These are phyloP conservation scores for Pterocles burchelli DNA, from an alignment of 2,113 vertebrate species.

Conservation along the genomic window DNA sequence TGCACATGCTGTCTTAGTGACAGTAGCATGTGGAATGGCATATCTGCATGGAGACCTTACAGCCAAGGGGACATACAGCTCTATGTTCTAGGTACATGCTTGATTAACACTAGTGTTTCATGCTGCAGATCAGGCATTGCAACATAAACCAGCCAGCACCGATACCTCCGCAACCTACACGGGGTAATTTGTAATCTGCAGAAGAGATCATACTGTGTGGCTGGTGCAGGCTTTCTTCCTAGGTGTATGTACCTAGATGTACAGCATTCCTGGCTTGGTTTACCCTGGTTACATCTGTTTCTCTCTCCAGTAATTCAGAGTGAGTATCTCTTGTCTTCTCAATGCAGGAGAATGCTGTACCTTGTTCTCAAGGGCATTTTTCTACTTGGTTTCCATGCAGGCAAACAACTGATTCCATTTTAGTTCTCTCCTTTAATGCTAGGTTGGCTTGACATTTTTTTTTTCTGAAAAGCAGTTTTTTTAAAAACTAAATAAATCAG, in stretches of 20 bases:
- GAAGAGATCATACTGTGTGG: background rate
- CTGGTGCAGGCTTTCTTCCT: conserved; percentile 6
- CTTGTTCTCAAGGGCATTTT: background rate
- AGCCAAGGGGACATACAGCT: background rate
- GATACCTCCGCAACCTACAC: background rate
- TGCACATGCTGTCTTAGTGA: background rate
- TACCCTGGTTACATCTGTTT: background rate
- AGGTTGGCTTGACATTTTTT: background rate
- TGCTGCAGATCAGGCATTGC: conserved; percentile 32
- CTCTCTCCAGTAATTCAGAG: background rate
- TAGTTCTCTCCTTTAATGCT: background rate
- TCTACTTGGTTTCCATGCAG: background rate
- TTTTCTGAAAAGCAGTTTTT: background rate
- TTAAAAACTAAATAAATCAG: background rate
- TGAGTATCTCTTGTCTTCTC: background rate
- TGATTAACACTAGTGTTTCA: conserved; percentile 47
- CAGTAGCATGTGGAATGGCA: conserved; percentile 19
- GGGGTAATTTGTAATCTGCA: conserved; percentile 43
- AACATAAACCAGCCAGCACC: conserved; percentile 31
- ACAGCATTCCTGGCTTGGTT: background rate
- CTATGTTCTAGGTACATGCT: conserved; percentile 45
- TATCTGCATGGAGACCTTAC: background rate
- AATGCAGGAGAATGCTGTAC: background rate
- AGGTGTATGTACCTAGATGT: background rate
- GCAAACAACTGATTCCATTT: background rate